Conservation (phyloP, 2,797 vertebrate genomes). For the Poeciliopsis paucimaculata region DNA sequence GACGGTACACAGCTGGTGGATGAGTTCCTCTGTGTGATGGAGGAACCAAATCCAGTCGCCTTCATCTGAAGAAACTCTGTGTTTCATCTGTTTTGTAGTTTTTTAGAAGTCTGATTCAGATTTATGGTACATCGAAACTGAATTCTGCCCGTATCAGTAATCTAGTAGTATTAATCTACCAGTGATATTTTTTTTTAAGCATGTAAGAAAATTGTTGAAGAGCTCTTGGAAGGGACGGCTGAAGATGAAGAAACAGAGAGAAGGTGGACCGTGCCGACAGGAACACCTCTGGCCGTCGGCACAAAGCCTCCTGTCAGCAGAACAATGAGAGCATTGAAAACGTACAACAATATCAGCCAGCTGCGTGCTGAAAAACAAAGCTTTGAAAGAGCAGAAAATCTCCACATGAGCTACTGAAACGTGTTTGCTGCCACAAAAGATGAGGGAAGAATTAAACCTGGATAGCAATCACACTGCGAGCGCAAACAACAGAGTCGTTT, state of each 20-base stretch:
- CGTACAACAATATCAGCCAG: constrained; percentile 44
- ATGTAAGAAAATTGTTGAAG: not conserved
- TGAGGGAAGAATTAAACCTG: constrained; percentile 21
- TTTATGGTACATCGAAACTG: too few species aligned
- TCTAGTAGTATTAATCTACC: too few species aligned
- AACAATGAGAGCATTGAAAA: constrained; percentile 16
- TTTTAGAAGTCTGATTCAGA: too few species aligned
- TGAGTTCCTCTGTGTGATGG: too few species aligned
- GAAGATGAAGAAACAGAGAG: constrained; percentile 22
- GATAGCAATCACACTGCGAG: not conserved
- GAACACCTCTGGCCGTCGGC: constrained; percentile 8
- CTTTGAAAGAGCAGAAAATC: constrained; percentile 34
- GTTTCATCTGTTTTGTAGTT: too few species aligned
- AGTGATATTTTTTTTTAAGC: constrained; percentile 17
- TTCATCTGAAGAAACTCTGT: too few species aligned
- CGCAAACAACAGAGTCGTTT: constrained; percentile 3
- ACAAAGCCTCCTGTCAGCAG: constrained; percentile 15
- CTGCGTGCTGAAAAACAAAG: constrained; percentile 42
- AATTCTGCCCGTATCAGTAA: too few species aligned
- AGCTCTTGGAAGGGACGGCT: not conserved
- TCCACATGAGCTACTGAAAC: constrained; percentile 28
- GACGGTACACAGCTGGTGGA: too few species aligned
- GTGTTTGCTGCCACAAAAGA: constrained; percentile 21
- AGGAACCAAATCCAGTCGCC: too few species aligned
- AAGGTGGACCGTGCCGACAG: constrained; percentile 15